These are phyloP conservation scores for Eulemur rufifrons DNA, from an alignment of 2,113 vertebrate genomes.

Conservation along the genomic window DNA sequence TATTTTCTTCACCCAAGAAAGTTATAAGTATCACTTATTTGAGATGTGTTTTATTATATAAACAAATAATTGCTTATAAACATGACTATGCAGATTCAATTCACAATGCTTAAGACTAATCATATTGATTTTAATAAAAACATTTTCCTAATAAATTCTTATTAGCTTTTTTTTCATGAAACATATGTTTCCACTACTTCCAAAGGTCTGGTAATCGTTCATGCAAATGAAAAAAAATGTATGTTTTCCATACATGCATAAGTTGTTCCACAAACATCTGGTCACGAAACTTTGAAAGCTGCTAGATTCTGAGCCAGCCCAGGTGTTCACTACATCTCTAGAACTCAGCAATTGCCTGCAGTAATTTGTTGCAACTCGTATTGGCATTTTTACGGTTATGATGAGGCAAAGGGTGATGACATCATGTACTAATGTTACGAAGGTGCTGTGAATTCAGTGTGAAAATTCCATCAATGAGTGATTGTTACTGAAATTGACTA, in stretches of 20 bases:
- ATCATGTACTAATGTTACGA: constrained; percentile 51
- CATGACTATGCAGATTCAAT: constrained; percentile 62
- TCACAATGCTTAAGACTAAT: constrained; percentile 57
- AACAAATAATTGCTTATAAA: neutral
- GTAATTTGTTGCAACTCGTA: constrained; percentile 70
- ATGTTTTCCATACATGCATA: constrained; percentile 61
- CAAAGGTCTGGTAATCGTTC: constrained; percentile 50
- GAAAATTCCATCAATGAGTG: constrained; percentile 63
- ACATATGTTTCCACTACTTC: constrained; percentile 69
- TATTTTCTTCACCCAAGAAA: constrained; percentile 52
- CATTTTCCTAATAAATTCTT: constrained; percentile 63
- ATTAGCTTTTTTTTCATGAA: constrained; percentile 52
- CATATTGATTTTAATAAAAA: constrained; percentile 56
- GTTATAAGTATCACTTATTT: constrained; percentile 46
- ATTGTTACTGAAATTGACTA: constrained; percentile 67
- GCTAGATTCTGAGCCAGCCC: constrained; percentile 35
- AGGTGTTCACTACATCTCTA: constrained; percentile 58
- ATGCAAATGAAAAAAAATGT: constrained; percentile 71
- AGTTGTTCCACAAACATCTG: constrained; percentile 76
- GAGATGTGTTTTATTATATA: neutral
- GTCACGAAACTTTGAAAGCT: constrained; percentile 54
- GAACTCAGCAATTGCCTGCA: constrained; percentile 40
- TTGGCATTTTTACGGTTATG: constrained; percentile 56
- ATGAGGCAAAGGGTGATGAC: constrained; percentile 64
- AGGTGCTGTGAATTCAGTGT: constrained; percentile 39